Percentiles rank a stretch among this genome's conserved stretches.
Evolutionary conservation across 2,888 invertebrate genomes (phyloP).

Genomic region (Drosophila anomalata): DNA sequence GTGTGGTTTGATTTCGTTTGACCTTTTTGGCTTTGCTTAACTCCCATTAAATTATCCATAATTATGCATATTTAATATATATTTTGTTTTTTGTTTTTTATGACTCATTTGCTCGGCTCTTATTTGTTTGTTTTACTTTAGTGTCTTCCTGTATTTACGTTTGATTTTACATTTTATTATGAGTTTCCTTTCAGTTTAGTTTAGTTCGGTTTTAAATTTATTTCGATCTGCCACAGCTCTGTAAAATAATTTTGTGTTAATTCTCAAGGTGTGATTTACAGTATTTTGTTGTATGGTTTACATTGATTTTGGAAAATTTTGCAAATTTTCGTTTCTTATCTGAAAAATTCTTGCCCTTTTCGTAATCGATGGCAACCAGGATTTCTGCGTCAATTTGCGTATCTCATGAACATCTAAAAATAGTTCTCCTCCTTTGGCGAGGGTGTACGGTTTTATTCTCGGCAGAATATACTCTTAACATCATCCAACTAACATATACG

Average conservation of each 20-base stretch:
- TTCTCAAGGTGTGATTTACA: constrained; percentile 58
- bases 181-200: constrained; percentile 32
- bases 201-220: constrained; percentile 30
- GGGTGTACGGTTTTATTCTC: constrained; percentile 27
- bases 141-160: constrained; percentile 73
- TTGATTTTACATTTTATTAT: constrained; percentile 74
- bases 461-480: constrained; percentile 33
- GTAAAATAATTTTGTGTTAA: constrained; percentile 37
- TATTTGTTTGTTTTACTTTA: constrained; percentile 33
- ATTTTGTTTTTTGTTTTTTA: constrained; percentile 32
- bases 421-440: constrained; percentile 31
- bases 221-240: constrained; percentile 25
- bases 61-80: constrained; percentile 61
- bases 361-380: constrained; percentile 12
- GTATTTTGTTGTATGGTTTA: constrained; percentile 43
- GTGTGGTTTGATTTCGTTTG: constrained; percentile 68
- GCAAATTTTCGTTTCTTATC: constrained; percentile 5
- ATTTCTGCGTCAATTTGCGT: constrained; percentile 14
- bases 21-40: constrained; percentile 62
- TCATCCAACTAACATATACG: constrained; percentile 65
- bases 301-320: constrained; percentile 3
- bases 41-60: constrained; percentile 57
- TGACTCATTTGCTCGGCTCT: constrained; percentile 31
- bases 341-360: constrained; percentile 9
- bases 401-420: constrained; percentile 50